These are phyloP conservation scores for Amphiprion ocellaris DNA, from an alignment of 2,113 vertebrate genomes.

Conservation along the genomic window DNA sequence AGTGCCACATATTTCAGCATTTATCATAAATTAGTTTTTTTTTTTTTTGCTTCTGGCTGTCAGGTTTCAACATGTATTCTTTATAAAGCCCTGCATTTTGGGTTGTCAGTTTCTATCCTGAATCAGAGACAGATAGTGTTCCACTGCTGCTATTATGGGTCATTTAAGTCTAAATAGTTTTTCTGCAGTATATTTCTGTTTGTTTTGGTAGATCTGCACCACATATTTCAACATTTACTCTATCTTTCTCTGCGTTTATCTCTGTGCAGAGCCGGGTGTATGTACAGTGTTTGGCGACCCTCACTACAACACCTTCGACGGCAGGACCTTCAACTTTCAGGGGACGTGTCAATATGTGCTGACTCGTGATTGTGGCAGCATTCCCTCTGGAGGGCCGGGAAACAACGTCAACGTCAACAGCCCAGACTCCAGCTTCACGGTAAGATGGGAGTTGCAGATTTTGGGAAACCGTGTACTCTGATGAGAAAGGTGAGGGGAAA, in stretches of 20 bases:
- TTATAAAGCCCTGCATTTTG: not conserved
- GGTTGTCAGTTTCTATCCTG: not conserved
- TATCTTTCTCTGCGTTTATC: constrained; percentile 29
- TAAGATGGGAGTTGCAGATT: constrained; percentile 16
- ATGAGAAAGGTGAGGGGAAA: no score
- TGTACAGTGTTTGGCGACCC: constrained; percentile 99
- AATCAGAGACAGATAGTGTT: not conserved
- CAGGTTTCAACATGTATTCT: constrained; percentile 6
- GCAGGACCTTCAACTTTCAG: constrained; percentile 99
- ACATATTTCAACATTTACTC: not conserved
- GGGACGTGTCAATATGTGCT: constrained; percentile 98
- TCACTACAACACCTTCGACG: constrained; percentile 99
- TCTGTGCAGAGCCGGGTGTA: constrained; percentile 92
- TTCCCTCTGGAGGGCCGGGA: constrained; percentile 35
- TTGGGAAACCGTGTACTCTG: not conserved
- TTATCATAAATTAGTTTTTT: constrained; percentile 14
- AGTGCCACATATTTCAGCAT: constrained; percentile 40
- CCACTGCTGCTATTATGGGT: not conserved
- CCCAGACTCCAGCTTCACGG: constrained; percentile 92
- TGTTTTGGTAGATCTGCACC: no score
- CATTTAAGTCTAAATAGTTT: not conserved
- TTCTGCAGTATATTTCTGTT: not conserved
- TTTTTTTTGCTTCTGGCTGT: constrained; percentile 6
- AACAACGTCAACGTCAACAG: constrained; percentile 77
- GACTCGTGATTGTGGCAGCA: constrained; percentile 89